Evolutionary conservation across 37 sponge, comb jelly and placozoan species (phyloP), one percentile per base, ranked within the genome.

Genomic region (Corticium candelabrum): DNA sequence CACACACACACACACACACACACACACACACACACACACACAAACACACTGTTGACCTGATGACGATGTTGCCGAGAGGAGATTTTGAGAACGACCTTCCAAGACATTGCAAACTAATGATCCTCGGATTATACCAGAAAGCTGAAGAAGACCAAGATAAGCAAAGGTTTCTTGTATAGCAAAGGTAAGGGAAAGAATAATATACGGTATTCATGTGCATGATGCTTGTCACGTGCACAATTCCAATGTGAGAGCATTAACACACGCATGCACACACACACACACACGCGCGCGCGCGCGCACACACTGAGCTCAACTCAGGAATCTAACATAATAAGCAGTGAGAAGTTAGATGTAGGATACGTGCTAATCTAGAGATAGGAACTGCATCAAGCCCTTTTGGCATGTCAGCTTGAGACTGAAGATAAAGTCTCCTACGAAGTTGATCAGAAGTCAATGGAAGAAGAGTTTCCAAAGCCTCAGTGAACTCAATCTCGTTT

Each of bases 401-500:
- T 50, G 62, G 62, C 56, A 69, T n/a, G 11, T 70, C 62, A n/a
- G 75, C 57, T 11, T 82, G 29, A 3, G 80, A 31, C 72, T 89
- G 86, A 34, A 57, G 11, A 69, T 56, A 91, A 34, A 91, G 78
- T 11, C 75, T 75, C 0, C 68, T 77, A 3, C 75, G 38, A 1
- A 84, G 82, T 32, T 74, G 77, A 37, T 82, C 80, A 5, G 90
- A 62, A 35, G 41, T 40, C n/a, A 2, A 3, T 2, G 86, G 81
- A 0, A 77, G 74, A 0, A 83, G 41, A 2, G 11, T 27, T 40
- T 89, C 90, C 78, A 78, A 30, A 0, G 83, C 86, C 78, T 89
- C 86, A 0, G 70, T 68, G 76, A 89, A 91, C 86, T 91, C 92
- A 15, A 62, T 56, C 75, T 86, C 86, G 41, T 78, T 40, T 84